phyloP scores from a whole-genome alignment of 2,797 vertebrate species.

The Mionectes olivaceus region DNA sequence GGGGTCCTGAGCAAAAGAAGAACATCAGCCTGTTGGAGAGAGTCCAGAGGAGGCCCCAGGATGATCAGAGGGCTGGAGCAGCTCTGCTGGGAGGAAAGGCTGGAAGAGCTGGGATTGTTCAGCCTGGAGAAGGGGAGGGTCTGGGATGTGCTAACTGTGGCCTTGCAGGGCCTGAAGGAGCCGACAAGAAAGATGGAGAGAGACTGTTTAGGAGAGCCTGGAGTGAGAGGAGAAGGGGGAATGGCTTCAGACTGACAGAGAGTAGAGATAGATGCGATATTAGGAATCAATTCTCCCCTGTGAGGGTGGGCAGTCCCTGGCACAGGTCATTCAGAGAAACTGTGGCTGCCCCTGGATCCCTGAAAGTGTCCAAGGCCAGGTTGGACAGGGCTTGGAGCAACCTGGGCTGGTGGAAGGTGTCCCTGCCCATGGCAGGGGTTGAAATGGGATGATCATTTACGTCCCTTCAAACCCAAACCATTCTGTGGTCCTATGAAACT shows the following conservation, averaged over 20 bases:
- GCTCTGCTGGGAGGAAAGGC: neutral
- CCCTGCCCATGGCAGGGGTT: neutral
- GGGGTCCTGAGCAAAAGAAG: neutral
- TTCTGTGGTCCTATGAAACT: neutral
- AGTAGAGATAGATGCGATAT: accelerated
- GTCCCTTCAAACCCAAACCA: neutral
- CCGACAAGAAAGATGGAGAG: neutral
- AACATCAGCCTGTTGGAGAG: neutral
- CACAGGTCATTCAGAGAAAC: accelerated
- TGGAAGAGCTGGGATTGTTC: neutral
- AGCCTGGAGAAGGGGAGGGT: neutral
- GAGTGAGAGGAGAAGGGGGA: neutral
- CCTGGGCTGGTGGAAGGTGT: neutral
- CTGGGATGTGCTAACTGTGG: neutral
- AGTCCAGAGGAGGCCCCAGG: neutral
- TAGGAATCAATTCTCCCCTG: neutral
- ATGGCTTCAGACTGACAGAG: neutral
- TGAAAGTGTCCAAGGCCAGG: neutral
- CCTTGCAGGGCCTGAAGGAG: neutral
- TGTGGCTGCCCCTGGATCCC: neutral
- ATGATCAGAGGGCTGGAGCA: neutral
- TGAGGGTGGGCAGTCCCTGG: accelerated
- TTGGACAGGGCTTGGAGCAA: neutral
- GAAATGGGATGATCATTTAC: accelerated
- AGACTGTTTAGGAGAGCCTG: neutral